Evolutionary conservation across 2,113 vertebrate species (phyloP), one percentile per base, ranked within the genome.

Genomic region (Notarius lentiginosus): DNA sequence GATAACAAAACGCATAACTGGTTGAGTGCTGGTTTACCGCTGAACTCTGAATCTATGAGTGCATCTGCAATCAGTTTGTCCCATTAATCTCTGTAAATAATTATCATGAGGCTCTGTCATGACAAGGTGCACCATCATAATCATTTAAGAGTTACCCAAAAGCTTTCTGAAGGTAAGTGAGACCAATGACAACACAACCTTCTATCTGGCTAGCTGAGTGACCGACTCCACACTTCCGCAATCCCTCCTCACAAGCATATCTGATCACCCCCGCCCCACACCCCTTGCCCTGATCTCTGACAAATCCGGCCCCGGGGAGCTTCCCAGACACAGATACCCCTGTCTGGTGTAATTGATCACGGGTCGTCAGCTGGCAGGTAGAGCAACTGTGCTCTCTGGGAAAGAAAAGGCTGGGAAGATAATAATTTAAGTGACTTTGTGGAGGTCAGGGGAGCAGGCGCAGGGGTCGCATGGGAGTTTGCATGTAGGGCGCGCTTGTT

Each of bases 281-380:
- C 65, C 41, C 58, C 77, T 72, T 30, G 22, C 70, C 70, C 65
- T 55, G 81, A 80, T 89, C 91, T 88, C 88, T 91, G 93, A 93
- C 93, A 93, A 92, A 93, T 89, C 88, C 77, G 88, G 90, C 94
- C 95, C 91, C 88, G 63, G 94, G 95, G 95, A 94, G 90, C 91
- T 88, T 91, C 88, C 88, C 87, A 93, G 94, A 94, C 92, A 92
- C 83, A 88, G 92, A 95, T 94, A 93, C 91, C 91, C 82, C 89
- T 90, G 91, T 93, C 94, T 92, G 87, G 90, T 92, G 93, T 92
- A 94, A 94, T 93, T 94, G 95, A 96, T 96, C 94, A 92, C 90
- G 81, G 91, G 87, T 89, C 91, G 92, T 95, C 93, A 93, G 93
- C 94, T 94, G 94, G 94, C 88, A 95, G 94, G 93, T 93, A 91